These are phyloP conservation scores for Sebastiscus albofasciatus DNA, from an alignment of 2,797 vertebrate genomes.

Conservation along the genomic window DNA sequence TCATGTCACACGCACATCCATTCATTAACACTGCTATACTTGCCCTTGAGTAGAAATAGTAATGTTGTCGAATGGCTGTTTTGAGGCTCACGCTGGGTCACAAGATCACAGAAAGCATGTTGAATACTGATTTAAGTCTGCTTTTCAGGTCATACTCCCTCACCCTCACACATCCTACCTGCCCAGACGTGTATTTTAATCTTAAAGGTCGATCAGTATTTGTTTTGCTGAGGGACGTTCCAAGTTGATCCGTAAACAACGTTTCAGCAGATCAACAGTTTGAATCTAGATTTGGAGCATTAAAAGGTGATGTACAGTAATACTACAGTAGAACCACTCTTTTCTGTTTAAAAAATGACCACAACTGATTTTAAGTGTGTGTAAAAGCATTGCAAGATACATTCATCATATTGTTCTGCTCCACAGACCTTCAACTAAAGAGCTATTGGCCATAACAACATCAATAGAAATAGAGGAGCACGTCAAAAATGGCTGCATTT, in stretches of 20 bases:
- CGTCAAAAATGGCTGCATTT: neutral
- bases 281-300: neutral
- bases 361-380: neutral
- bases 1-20: constrained; percentile 58
- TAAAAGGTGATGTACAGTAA: neutral
- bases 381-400: neutral
- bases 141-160: neutral
- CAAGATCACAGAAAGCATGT: neutral
- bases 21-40: constrained; percentile 32
- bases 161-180: neutral
- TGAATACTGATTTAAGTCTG: neutral
- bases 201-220: neutral
- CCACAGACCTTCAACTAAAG: too few species aligned
- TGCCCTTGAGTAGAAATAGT: constrained; percentile 16
- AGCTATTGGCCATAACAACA: neutral
- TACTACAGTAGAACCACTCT: neutral
- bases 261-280: neutral
- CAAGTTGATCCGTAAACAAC: neutral
- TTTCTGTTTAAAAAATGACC: neutral
- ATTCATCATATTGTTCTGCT: neutral
- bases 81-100: constrained; percentile 1
- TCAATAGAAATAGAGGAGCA: neutral
- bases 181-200: neutral
- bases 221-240: neutral
- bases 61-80: neutral